Conservation (phyloP, 30 jellyfish, hydroid and myxozoan genomes). For the Nemopilema nomurai region DNA sequence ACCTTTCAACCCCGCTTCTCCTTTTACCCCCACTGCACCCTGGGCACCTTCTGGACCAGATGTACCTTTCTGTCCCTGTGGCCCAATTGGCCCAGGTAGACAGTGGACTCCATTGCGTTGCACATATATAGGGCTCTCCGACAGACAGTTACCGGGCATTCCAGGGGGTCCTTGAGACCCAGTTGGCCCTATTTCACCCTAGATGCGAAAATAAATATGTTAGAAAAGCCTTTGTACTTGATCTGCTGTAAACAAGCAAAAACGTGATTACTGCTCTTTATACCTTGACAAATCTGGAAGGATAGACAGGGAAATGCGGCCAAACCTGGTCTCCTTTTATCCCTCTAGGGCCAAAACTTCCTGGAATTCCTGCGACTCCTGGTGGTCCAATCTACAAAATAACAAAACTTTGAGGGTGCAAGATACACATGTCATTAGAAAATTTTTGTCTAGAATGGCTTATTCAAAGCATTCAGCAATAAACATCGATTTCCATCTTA, state of each 20-base stretch:
- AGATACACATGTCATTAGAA: no score
- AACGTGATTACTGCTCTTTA: no score
- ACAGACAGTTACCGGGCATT: constrained; percentile 72
- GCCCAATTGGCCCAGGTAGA: constrained; percentile 82
- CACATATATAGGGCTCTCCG: constrained; percentile 49
- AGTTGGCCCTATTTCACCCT: constrained; percentile 73
- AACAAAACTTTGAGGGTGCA: not conserved
- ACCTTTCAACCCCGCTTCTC: constrained; percentile 71
- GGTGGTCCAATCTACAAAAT: constrained; percentile 31
- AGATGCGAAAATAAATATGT: no score
- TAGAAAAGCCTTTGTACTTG: no score
- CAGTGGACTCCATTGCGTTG: constrained; percentile 78
- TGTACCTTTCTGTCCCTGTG: constrained; percentile 66
- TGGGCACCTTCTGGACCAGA: constrained; percentile 66
- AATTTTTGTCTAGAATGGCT: no score
- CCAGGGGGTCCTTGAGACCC: constrained; percentile 89
- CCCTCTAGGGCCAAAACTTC: constrained; percentile 45
- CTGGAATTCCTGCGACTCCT: constrained; percentile 26
- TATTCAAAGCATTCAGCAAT: no score
- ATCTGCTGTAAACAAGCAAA: no score
- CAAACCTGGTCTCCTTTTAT: constrained; percentile 57
- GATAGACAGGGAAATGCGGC: no score
- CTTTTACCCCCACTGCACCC: constrained; percentile 82
- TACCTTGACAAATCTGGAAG: no score
- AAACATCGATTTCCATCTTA: no score